Evolutionary conservation across 2,113 vertebrate species (phyloP), one percentile per base, ranked within the genome.

Genomic region (Hiodon alosoides): DNA sequence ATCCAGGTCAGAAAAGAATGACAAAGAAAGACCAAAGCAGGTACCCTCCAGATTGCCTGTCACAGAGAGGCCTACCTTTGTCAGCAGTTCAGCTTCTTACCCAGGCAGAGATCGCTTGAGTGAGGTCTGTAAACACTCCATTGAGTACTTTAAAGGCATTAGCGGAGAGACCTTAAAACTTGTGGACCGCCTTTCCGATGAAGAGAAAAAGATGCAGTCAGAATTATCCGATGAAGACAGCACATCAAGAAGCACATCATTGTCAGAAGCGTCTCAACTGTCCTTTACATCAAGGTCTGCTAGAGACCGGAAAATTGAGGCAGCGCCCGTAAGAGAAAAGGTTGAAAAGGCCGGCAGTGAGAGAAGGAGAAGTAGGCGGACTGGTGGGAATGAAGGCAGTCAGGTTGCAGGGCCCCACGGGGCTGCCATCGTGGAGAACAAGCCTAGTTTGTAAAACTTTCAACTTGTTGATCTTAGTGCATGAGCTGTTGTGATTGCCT

Each of bases 371-470:
- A 95, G 92, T 96, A 96, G 94, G 90, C 90, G 93, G 94, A 94
- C 95, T 95, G 94, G 95, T 95, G 93, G 93, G 91, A 91, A 94
- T 90, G 94, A 94, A 95, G 95, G 94, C 94, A 98, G 94, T 96
- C 95, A 99, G 96, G 95, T 94, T 94, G 96, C 93, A 94, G 87
- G 93, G 94, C 94, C 95, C 87, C 87, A 93, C 91, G 89, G 85
- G 92, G 94, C 93, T 95, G 93, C 92, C 93, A 83, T 92, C 95
- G 92, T 92, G 90, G 95, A 97, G 93, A 96, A 93, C 93, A 77
- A 96, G 93, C 95, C 90, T 98, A 98, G 97, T 98, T 95, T 96
- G 97, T 99, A 95, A 94, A 98, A 94, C 91, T 93, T 94, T 96
- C 93, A 90, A 92, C 94, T 92, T 92, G 89, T 94, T 93, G 94